phyloP scores from a whole-genome alignment of 2,888 invertebrate genomes.

The Escarpia spicata region DNA sequence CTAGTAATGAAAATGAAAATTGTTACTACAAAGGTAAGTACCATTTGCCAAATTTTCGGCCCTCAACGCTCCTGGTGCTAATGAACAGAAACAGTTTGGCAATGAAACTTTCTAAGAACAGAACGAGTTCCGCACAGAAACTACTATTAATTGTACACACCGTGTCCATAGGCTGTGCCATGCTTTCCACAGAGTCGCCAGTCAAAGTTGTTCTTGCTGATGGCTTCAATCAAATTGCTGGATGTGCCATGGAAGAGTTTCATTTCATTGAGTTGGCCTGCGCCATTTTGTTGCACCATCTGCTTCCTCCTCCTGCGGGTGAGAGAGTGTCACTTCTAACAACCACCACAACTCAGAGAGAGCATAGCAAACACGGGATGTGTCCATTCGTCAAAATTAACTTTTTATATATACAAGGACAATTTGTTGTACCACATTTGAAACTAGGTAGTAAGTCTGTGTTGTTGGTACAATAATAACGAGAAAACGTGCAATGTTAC shows the following conservation, averaged over 20 bases:
- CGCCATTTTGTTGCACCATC: conserved; percentile 35
- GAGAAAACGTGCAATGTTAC: background rate
- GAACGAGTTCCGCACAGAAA: background rate
- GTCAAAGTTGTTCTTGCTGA: conserved; percentile 44
- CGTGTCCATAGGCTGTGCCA: conserved; percentile 43
- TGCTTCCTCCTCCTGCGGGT: conserved; percentile 40
- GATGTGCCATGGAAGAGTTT: conserved; percentile 43
- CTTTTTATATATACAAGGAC: background rate
- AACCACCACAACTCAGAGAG: background rate
- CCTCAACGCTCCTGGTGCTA: background rate
- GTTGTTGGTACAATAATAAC: background rate
- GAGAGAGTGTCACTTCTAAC: background rate
- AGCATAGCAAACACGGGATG: background rate
- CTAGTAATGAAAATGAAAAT: too few species aligned
- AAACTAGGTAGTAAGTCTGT: background rate
- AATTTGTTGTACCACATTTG: background rate
- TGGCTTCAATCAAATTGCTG: conserved; percentile 36
- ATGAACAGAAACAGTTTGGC: background rate
- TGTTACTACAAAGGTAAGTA: too few species aligned
- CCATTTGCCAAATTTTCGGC: too few species aligned
- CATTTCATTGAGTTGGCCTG: conserved; percentile 33
- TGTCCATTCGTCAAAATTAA: background rate
- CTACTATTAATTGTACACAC: conserved; percentile 27
- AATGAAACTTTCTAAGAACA: background rate
- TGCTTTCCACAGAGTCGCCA: conserved; percentile 44